Conservation (phyloP, 2,888 invertebrate genomes). For the Gonocerus acuteangulatus region DNA sequence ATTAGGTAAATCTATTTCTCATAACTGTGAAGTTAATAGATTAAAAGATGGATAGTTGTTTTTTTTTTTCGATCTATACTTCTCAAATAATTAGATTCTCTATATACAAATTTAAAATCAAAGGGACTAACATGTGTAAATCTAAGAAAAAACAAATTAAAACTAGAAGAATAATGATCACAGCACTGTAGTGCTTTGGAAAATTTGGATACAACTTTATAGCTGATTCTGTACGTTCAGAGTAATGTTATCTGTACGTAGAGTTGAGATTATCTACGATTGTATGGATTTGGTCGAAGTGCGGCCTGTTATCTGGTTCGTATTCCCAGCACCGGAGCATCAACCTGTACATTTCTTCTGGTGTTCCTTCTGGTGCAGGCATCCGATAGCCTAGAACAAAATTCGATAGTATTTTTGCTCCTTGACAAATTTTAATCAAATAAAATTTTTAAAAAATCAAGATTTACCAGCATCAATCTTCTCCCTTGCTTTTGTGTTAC, state of each 20-base stretch:
- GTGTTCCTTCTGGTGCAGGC: constrained; percentile 82
- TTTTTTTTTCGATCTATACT: too few relatives aligned
- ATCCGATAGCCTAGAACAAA: constrained; percentile 73
- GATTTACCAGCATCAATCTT: constrained; percentile 79
- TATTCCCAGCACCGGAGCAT: constrained; percentile 94
- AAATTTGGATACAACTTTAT: background rate
- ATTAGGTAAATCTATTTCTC: too few relatives aligned
- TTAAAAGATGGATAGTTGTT: too few relatives aligned
- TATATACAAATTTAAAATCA: too few relatives aligned
- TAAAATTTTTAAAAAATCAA: background rate
- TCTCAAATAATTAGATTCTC: too few relatives aligned
- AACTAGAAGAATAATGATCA: constrained; percentile 7
- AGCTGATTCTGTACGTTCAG: background rate
- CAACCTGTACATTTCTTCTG: constrained; percentile 79
- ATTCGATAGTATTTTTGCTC: too few relatives aligned
- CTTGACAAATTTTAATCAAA: too few relatives aligned
- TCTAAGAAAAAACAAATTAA: too few relatives aligned
- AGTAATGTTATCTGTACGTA: constrained; percentile 16
- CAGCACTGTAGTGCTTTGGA: constrained; percentile 25
- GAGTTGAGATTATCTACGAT: constrained; percentile 52
- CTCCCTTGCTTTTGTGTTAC: constrained; percentile 86
- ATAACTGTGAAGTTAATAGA: too few relatives aligned
- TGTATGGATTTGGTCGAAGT: constrained; percentile 80
- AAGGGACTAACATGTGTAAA: too few relatives aligned
- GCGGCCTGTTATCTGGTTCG: constrained; percentile 81